A percentile compares a stretch with the other conserved stretches of the same genome.
Conservation (phyloP, 2,888 invertebrate genomes). For the Listrodromus nycthemerus region DNA sequence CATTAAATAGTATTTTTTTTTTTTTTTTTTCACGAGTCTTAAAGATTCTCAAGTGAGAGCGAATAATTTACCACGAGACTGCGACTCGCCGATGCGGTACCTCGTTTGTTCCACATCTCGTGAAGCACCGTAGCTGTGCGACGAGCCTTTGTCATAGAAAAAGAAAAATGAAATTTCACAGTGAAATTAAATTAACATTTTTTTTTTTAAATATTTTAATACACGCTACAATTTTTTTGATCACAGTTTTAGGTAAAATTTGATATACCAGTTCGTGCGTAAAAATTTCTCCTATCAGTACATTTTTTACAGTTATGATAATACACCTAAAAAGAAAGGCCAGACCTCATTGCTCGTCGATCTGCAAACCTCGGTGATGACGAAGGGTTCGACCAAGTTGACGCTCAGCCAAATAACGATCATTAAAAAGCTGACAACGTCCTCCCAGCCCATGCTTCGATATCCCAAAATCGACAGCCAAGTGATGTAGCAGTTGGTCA, state of each 20-base stretch:
- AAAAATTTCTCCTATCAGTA: too few relatives aligned
- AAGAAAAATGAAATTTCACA: too few relatives aligned
- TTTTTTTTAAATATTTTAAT: too few relatives aligned
- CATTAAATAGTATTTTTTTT: constrained; percentile 8
- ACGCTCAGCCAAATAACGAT: background rate
- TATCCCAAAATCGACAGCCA: constrained; percentile 14
- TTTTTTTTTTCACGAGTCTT: background rate
- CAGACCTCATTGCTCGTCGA: constrained; percentile 33
- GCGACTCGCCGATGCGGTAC: constrained; percentile 1
- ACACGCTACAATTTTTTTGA: too few relatives aligned
- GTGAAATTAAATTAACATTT: too few relatives aligned
- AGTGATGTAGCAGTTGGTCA: constrained; percentile 19
- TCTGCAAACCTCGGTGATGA: constrained; percentile 13
- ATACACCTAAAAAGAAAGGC: background rate
- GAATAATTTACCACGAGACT: constrained; percentile 12
- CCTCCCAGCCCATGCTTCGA: constrained; percentile 13
- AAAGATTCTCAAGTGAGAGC: background rate
- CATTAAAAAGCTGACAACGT: background rate
- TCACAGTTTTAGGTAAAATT: too few relatives aligned
- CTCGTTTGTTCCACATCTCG: constrained; percentile 45
- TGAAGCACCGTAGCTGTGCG: constrained; percentile 44
- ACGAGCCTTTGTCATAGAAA: too few relatives aligned
- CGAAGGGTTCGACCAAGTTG: constrained; percentile 15
- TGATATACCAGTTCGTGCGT: too few relatives aligned
- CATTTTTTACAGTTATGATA: background rate